Evolutionary conservation across 2,888 invertebrate species (phyloP).

Genomic region (Poecilobothrus nobilitatus): DNA sequence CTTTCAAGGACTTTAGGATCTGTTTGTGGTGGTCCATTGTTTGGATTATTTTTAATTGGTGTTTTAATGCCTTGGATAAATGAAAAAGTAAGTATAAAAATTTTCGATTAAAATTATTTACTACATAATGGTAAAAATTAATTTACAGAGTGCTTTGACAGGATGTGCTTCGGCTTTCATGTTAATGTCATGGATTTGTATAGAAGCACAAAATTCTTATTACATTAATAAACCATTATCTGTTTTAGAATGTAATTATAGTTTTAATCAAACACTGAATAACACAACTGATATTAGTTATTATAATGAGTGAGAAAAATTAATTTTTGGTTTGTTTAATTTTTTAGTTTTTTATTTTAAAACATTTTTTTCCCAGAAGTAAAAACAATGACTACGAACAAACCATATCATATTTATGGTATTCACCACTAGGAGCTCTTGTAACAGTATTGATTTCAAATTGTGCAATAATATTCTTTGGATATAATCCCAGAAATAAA

Average conservation of each 20-base stretch:
- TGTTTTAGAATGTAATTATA: slow-evolving; percentile 36
- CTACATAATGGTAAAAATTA: too few species aligned
- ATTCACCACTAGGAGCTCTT: slow-evolving; percentile 52
- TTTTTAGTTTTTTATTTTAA: too few species aligned
- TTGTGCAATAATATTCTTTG: slow-evolving; percentile 47
- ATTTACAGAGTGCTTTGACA: slow-evolving; percentile 53
- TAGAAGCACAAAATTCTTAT: slow-evolving; percentile 53
- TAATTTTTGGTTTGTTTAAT: neutral
- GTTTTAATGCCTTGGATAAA: slow-evolving; percentile 58
- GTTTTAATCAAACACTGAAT: neutral
- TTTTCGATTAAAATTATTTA: neutral
- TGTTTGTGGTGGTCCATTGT: slow-evolving; percentile 57
- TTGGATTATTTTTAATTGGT: slow-evolving; percentile 63
- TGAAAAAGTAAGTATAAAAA: slow-evolving; percentile 46
- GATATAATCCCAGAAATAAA: slow-evolving; percentile 45
- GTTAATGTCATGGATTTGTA: slow-evolving; percentile 57
- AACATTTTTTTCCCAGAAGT: neutral
- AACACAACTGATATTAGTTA: too few species aligned
- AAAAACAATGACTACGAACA: slow-evolving; percentile 25
- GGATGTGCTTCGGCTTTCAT: slow-evolving; percentile 55
- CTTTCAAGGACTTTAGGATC: slow-evolving; percentile 55
- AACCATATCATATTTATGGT: slow-evolving; percentile 60
- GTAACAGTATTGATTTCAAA: slow-evolving; percentile 51
- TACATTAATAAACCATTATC: slow-evolving; percentile 47
- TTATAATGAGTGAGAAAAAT: too few species aligned